Percentiles rank a stretch among this genome's conserved stretches.
Conservation (phyloP, 2,888 invertebrate species). For the Bedellia somnulentella region DNA sequence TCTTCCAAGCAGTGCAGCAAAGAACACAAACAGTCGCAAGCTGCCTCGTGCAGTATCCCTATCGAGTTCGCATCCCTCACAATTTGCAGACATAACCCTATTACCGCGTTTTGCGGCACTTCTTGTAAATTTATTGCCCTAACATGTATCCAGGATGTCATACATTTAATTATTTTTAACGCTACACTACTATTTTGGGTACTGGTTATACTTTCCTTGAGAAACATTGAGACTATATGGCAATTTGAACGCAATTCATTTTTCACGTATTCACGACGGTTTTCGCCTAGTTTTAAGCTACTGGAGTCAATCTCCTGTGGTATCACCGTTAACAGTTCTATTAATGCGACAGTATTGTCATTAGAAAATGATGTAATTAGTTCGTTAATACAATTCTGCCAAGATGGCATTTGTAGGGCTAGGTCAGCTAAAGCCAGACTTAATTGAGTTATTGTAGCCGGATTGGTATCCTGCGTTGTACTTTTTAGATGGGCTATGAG, state of each 20-base stretch:
- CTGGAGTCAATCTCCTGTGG: constrained; percentile 93
- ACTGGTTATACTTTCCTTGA: constrained; percentile 65
- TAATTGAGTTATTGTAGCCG: constrained; percentile 87
- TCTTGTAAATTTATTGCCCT: constrained; percentile 77
- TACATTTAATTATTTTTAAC: constrained; percentile 78
- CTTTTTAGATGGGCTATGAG: constrained; percentile 83
- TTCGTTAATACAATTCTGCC: constrained; percentile 87
- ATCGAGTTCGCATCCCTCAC: constrained; percentile 63
- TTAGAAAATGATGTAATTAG: constrained; percentile 76
- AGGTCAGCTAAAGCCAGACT: constrained; percentile 92
- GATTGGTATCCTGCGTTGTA: constrained; percentile 76
- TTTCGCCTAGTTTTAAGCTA: constrained; percentile 83
- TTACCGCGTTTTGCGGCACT: constrained; percentile 72
- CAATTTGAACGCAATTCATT: constrained; percentile 77
- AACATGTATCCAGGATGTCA: constrained; percentile 89
- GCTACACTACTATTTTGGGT: constrained; percentile 70
- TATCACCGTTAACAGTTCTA: constrained; percentile 90
- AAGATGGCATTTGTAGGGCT: constrained; percentile 89
- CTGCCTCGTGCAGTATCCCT: constrained; percentile 79
- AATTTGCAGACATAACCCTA: constrained; percentile 73
- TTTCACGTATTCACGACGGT: constrained; percentile 83
- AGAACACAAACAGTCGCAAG: constrained; percentile 87
- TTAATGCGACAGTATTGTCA: constrained; percentile 76
- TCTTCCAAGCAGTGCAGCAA: constrained; percentile 82
- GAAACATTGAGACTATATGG: constrained; percentile 74